phyloP scores from a whole-genome alignment of 2,888 invertebrate species.

The Catocala nupta region DNA sequence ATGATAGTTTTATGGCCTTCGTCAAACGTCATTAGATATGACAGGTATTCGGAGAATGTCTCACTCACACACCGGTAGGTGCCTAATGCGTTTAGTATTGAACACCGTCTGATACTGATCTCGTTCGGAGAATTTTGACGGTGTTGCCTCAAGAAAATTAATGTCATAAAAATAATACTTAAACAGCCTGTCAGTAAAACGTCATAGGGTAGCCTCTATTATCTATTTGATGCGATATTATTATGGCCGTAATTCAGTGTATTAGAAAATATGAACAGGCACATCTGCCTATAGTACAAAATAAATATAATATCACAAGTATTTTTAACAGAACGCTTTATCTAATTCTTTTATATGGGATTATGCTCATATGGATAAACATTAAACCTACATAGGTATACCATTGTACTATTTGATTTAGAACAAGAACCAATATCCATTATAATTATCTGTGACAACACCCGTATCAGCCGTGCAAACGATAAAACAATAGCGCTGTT shows the following conservation, averaged over 20 bases:
- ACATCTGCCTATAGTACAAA: no score
- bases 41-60: slow-evolving; percentile 72
- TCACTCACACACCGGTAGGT: slow-evolving; percentile 71
- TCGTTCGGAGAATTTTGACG: slow-evolving; percentile 70
- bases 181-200: slow-evolving; percentile 47
- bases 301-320: no score
- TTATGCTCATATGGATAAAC: no score
- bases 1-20: slow-evolving; percentile 70
- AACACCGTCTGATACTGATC: slow-evolving; percentile 74
- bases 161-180: slow-evolving; percentile 64
- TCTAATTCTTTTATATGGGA: no score
- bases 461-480: no score
- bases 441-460: no score
- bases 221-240: background rate
- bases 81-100: slow-evolving; percentile 81
- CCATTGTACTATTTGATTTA: background rate
- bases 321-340: no score
- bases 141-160: slow-evolving; percentile 66
- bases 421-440: no score
- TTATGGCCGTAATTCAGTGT: no score
- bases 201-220: slow-evolving; percentile 32
- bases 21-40: slow-evolving; percentile 74
- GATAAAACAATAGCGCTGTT: no score
- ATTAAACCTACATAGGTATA: background rate
- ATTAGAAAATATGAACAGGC: no score